phyloP scores from a whole-genome alignment of 92 coral and sea anemone genomes.

The Scolanthus callimorphus region DNA sequence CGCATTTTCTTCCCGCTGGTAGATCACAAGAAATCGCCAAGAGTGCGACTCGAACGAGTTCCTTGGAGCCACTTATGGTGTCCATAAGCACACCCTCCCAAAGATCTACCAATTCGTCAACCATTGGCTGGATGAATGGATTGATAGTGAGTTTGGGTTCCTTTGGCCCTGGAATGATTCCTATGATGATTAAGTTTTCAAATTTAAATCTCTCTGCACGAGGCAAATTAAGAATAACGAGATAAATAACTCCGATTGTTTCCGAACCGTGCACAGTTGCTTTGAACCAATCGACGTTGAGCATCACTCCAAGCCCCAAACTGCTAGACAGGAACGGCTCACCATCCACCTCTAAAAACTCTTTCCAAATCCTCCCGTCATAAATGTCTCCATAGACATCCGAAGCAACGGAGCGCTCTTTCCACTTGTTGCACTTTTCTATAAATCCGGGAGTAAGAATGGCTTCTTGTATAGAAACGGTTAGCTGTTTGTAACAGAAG shows the following conservation, averaged over 20 bases:
- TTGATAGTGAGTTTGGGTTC: conserved; percentile 31
- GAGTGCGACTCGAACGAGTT: no score
- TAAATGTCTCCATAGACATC: no score
- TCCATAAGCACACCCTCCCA: conserved; percentile 36
- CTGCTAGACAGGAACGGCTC: conserved; percentile 39
- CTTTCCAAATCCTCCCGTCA: conserved; percentile 49
- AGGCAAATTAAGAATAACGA: conserved; percentile 48
- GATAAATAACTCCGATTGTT: conserved; percentile 45
- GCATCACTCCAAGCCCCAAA: conserved; percentile 36
- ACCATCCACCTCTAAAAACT: conserved; percentile 36
- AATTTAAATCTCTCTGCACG: no score
- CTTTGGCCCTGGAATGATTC: no score
- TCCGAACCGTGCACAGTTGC: no score
- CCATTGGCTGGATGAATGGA: conserved; percentile 33
- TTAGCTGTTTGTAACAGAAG: conserved; percentile 36
- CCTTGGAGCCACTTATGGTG: conserved; percentile 1
- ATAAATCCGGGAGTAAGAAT: conserved; percentile 25
- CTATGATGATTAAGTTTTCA: conserved; percentile 35
- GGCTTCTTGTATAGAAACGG: conserved; percentile 38
- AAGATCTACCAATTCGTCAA: conserved; percentile 25
- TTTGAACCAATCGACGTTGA: conserved; percentile 53
- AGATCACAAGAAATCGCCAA: no score
- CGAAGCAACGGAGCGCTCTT: conserved; percentile 21
- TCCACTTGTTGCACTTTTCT: conserved; percentile 43
- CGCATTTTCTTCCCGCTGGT: no score